Evolutionary conservation across 2,113 vertebrate genomes (phyloP), one percentile per base, ranked within the genome.

Genomic region (Smithornis capensis): DNA sequence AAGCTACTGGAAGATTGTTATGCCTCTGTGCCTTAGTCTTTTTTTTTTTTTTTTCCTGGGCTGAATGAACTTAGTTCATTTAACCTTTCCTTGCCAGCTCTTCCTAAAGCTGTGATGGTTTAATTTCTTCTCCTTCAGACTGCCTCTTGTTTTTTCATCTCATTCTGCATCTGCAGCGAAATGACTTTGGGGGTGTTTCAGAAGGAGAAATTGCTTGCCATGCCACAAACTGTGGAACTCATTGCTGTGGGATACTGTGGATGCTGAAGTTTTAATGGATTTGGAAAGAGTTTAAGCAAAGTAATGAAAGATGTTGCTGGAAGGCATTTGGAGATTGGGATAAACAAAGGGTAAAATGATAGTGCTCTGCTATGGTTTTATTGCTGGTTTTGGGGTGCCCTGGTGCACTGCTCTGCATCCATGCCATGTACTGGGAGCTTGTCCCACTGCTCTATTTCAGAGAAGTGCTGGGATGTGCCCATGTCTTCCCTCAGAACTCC

Each of bases 1-100:
- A 76, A 87, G 91, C 87, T 95, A 49, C 78, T 94, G 77, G 91
- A 92, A 92, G 94, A 91, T 87, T 94, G 96, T 95, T 94, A 94
- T 94, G 92, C 86, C 70, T 97, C 80, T 19, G 27, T 94, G 92
- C 89, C 64, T 91, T 68, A 89, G 86, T 92, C 85, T 73, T 84
- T 29, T 78, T 7, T 42, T 25, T 78, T 53, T 83, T 25, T 52
- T 49, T 52, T 33, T 57, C 12, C 57, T 42, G 56, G 89, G 40
- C 57, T 91, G 91, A 83, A 92, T 38, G 77, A 92, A 87, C 87
- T 44, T 62, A 81, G 89, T 85, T 96, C 81, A 7, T 89, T 95
- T 94, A 94, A 96, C 96, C 91, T 97, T 78, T 95, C 83, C 60
- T 64, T 89, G 77, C 79, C 74, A 78, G 89, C 67, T 94, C 74